Evolutionary conservation across 2,113 vertebrate genomes (phyloP).

Genomic region (Todiramphus chloris): DNA sequence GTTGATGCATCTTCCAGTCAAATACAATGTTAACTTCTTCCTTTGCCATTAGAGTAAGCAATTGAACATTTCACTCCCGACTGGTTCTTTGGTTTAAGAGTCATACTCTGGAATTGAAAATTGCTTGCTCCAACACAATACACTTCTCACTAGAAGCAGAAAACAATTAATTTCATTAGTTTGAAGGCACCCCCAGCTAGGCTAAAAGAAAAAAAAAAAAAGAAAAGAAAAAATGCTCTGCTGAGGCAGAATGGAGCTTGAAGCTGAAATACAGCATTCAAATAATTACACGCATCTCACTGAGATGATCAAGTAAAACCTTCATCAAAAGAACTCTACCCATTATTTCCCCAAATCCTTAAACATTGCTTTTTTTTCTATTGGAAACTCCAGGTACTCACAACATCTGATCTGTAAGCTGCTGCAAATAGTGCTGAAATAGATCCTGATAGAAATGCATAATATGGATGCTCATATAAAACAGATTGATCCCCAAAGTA

Average conservation of each 20-base stretch:
- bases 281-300: neutral
- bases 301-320: neutral
- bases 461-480: neutral
- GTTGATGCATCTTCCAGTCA: conserved; percentile 63
- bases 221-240: neutral
- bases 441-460: neutral
- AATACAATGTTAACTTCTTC: conserved; percentile 56
- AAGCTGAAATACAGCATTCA: neutral
- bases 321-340: neutral
- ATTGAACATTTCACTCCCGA: conserved; percentile 58
- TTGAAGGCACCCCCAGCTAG: neutral
- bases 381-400: neutral
- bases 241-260: neutral
- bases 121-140: conserved; percentile 41
- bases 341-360: neutral
- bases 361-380: neutral
- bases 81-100: conserved; percentile 18
- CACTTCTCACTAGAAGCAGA: neutral
- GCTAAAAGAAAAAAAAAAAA: neutral
- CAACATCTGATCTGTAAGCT: neutral
- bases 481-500: neutral
- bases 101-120: conserved; percentile 30
- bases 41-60: conserved; percentile 35
- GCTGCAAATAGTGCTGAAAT: neutral
- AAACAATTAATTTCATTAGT: conserved; percentile 20